Percentiles rank a stretch among this genome's conserved stretches.
Conservation (phyloP, 2,113 vertebrate species). For the Thamnaconus septentrionalis region DNA sequence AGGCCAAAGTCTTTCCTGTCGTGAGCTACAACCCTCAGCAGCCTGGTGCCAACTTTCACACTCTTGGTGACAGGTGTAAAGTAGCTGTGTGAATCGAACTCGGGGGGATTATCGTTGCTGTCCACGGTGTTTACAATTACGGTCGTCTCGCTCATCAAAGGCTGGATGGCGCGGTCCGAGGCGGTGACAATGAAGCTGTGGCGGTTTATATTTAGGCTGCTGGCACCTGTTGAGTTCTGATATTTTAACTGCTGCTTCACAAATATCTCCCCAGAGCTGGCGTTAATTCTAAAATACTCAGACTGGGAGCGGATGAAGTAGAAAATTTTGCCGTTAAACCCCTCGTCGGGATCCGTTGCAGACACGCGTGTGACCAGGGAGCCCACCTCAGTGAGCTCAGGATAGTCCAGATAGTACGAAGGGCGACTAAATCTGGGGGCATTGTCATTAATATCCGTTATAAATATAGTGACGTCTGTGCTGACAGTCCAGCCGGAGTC, state of each 20-base stretch:
- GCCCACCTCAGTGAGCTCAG: conserved; percentile 86
- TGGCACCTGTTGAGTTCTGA: conserved; percentile 82
- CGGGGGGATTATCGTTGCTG: conserved; percentile 91
- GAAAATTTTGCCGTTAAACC: conserved; percentile 90
- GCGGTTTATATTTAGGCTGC: conserved; percentile 88
- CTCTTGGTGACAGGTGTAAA: conserved; percentile 95
- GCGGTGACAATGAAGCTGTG: conserved; percentile 96
- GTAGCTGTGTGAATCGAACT: conserved; percentile 80
- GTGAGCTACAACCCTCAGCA: conserved; percentile 84
- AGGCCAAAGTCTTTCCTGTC: conserved; percentile 94
- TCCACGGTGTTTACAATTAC: conserved; percentile 92
- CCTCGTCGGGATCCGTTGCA: conserved; percentile 89
- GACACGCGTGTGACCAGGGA: conserved; percentile 86
- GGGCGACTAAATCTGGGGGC: conserved; percentile 89
- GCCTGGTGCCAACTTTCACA: conserved; percentile 85
- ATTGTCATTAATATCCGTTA: conserved; percentile 93
- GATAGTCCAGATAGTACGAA: conserved; percentile 93
- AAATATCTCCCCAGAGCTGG: conserved; percentile 89
- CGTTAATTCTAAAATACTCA: conserved; percentile 92
- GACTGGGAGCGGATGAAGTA: conserved; percentile 96
- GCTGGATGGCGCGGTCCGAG: conserved; percentile 87
- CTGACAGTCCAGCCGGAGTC: conserved; percentile 98
- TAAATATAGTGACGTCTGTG: conserved; percentile 94
- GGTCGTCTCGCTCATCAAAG: conserved; percentile 90
- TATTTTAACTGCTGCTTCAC: conserved; percentile 92